Evolutionary conservation across 2,113 vertebrate genomes (phyloP), one percentile per base, ranked within the genome.

Genomic region (Narcine bancroftii): DNA sequence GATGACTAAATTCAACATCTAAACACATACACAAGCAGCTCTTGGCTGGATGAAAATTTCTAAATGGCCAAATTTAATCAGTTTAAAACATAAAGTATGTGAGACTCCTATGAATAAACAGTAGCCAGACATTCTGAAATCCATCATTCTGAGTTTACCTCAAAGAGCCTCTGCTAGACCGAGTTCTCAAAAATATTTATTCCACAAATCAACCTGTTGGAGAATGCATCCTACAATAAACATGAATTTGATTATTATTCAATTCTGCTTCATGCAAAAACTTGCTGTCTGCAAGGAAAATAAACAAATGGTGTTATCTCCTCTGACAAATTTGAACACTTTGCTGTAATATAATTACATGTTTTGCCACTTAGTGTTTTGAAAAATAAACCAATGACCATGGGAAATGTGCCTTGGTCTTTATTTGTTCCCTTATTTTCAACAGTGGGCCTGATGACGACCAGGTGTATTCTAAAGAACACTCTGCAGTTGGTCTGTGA

Each of bases 21-120:
- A 42, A 92, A 93, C 94, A 93, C 93, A 93, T 93, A 63, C 83
- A 79, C 92, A 93, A 72, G 85, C 69, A 65, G 26, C 93, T 93
- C 93, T 93, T 93, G 94, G 92, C 36, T 92, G 92, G 93, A 94
- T 92, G 92, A 93, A 93, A 93, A 79, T 92, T 93, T 92, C 71
- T 65, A 77, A 89, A 92, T 93, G 92, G 92, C 94, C 93, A 93
- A 94, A 95, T 94, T 93, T 93, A 92, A 91, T 91, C 89, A 91
- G 24, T 66, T 69, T 60, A 91, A 91, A 91, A 65, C 71, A 11
- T 42, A 66, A 69, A 91, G 42, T n/a, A 42, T 66, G 65, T 2
- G 65, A 91, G 89, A 71, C 89, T 91, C 42, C 89, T 71, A 36
- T 47, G 42, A 69, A 24, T 91, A 91, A 91, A 91, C 89, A 91